Evolutionary conservation across 2,113 vertebrate species (phyloP).

Genomic region (Pteruthius melanotis): DNA sequence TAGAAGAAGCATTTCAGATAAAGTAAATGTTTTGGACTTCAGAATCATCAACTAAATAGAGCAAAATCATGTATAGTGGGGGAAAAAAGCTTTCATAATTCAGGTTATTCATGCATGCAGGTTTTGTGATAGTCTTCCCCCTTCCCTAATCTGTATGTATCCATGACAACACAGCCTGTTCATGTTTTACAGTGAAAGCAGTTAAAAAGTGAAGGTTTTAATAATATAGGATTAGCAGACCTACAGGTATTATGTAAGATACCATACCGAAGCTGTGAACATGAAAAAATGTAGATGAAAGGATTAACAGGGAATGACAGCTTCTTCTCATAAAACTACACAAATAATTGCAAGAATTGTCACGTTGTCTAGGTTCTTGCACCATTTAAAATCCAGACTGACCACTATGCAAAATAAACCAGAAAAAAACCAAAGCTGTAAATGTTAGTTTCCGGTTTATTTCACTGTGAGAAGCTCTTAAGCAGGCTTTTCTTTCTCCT

Average conservation of each 20-base stretch:
- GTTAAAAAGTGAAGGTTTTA: background rate
- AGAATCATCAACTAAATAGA: background rate
- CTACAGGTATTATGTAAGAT: background rate
- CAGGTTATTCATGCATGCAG: background rate
- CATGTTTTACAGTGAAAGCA: background rate
- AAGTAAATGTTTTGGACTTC: background rate
- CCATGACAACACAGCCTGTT: slow-evolving; percentile 3
- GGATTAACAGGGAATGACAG: background rate
- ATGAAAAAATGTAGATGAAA: background rate
- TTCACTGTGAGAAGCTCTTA: background rate
- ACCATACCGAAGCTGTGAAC: background rate
- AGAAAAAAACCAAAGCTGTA: background rate
- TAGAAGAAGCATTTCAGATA: background rate
- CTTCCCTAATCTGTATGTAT: background rate
- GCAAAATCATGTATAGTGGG: background rate
- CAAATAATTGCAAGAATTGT: background rate
- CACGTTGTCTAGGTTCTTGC: background rate
- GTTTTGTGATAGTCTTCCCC: background rate
- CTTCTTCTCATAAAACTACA: background rate
- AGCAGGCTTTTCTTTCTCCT: background rate
- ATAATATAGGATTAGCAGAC: background rate
- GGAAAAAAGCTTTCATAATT: background rate
- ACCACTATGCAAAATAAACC: background rate
- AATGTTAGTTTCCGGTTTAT: background rate
- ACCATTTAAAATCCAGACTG: background rate